Evolutionary conservation across 1,140 invertebrate species (phyloP), one percentile per base, ranked within the genome.

Genomic region (Drosophila sp.): DNA sequence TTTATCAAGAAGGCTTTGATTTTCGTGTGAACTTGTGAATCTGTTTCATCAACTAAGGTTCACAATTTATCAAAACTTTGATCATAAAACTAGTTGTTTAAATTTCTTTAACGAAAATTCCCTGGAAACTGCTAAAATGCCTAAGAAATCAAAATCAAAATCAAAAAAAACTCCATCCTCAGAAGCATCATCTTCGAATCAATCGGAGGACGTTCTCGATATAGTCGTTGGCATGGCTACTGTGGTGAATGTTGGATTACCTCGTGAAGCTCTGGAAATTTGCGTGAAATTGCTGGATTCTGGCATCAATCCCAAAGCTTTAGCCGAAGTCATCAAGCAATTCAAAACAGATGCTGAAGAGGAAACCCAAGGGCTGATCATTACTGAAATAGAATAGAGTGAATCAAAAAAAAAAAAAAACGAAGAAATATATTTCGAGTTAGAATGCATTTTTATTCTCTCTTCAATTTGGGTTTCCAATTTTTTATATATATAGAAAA

Each of bases 201-300:
- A 58, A 7, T 33, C 27, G 0, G 60, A 70, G 3, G 44, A n/a
- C 2, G 2, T 63, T 7, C 7, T 60, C 0, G n/a, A 17, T 8
- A 6, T 77, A 2, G 38, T 80, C 11, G 11, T 44, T 8, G 44
- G 10, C 1, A 72, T 85, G 25, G 41, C 50, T 3, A 30, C 58
- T 2, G 6, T 70, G 5, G 11, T 72, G 10, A 66, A 86, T 23
- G 56, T 68, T 0, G 71, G 57, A 0, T 55, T 85, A 5, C 72
- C 25, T n/a, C 27, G n/a, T 1, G 68, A 79, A 8, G 25, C 74
- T 4, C 11, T 78, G 1, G 25, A 54, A n/a, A 60, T 72, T 8
- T 67, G 70, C 47, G 10, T 60, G 2, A 41, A 78, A 1, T 3
- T 85, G 4, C 23, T 85, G 2, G 10, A 32, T 0, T 23, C 27